phyloP scores from a whole-genome alignment of 1,140 invertebrate species.

The Oppia nitens region DNA sequence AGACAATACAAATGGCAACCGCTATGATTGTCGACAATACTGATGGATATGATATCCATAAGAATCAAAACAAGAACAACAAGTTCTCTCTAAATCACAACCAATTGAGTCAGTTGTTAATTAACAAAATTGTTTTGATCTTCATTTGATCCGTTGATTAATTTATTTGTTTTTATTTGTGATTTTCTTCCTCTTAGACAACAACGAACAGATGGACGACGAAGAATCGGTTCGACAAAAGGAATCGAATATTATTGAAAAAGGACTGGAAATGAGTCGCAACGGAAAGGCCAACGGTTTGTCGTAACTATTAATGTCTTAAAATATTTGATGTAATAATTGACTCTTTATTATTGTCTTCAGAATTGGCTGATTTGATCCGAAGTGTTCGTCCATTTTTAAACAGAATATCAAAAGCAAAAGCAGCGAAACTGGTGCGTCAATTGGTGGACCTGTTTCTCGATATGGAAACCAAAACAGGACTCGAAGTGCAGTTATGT shows the following conservation, averaged over 20 bases:
- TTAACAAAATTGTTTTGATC: background rate
- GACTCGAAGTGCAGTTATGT: conserved; percentile 49
- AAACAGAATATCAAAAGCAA: conserved; percentile 83
- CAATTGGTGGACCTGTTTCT: conserved; percentile 93
- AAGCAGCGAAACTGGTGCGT: conserved; percentile 92
- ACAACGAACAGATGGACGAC: background rate
- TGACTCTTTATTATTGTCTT: background rate
- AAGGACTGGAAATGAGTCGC: conserved; percentile 74
- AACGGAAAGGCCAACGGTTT: conserved; percentile 14
- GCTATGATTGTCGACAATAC: conserved; percentile 3
- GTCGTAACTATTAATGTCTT: background rate
- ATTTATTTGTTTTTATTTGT: background rate
- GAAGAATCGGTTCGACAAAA: background rate
- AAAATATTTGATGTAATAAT: conserved; percentile 4
- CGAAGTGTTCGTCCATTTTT: conserved; percentile 85
- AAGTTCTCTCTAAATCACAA: background rate
- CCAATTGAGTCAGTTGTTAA: background rate
- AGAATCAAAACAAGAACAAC: background rate
- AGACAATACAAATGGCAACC: background rate
- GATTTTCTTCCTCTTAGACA: background rate
- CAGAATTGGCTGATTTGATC: conserved; percentile 76
- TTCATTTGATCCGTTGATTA: background rate
- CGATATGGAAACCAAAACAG: conserved; percentile 82
- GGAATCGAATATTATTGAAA: conserved; percentile 37
- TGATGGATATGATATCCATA: background rate